Base-by-base conservation (phyloP, 2,888 invertebrate species). In the Phaedon cochleariae region DNA sequence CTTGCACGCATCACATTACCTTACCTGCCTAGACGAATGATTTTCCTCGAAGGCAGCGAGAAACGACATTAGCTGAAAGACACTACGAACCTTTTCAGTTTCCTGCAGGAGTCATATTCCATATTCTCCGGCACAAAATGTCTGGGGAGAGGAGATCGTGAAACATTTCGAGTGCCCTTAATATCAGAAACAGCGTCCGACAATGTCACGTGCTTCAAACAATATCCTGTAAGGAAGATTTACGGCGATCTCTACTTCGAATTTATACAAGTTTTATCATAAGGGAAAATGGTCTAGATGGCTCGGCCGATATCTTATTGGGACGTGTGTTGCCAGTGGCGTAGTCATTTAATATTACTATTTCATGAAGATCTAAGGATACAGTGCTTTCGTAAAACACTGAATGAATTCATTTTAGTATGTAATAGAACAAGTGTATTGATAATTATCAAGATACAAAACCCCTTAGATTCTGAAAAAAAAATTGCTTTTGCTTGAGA, bases 201-300 rank as follows among this genome's bases (percentile, higher is more conserved):
- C 77, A 76, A 77, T 81, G 81, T 80, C 81, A 81, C 79, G 81
- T 80, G 79, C 79, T 77, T 79, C 78, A 78, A 80, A 81, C 80
- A 80, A 80, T 80, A 79, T 80, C 80, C 78, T 79, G 77, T 78
- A 78, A 72, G 76, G 72, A 75, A 80, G 79, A 80, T 80, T 80
- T 80, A 79, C 78, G 71, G 76, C 74, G 68, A 72, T 74, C 70
- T 76, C 74, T 71, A 74, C 73, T 75, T 71, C 75, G 80, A 81
- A 80, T 81, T 81, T 81, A 81, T 81, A 79, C 80, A 80, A 80
- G 77, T 81, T 80, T 80, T 77, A 79, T 78, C 79, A 79, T 75
- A 77, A 77, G 74, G 73, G 75, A 77, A 41, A 41, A 76, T 76
- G 79, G 76, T 79, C 75, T 77, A 74, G 72, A 73, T 76, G 73